phyloP scores from a whole-genome alignment of 1,140 invertebrate species.

The Micrasema minimum region DNA sequence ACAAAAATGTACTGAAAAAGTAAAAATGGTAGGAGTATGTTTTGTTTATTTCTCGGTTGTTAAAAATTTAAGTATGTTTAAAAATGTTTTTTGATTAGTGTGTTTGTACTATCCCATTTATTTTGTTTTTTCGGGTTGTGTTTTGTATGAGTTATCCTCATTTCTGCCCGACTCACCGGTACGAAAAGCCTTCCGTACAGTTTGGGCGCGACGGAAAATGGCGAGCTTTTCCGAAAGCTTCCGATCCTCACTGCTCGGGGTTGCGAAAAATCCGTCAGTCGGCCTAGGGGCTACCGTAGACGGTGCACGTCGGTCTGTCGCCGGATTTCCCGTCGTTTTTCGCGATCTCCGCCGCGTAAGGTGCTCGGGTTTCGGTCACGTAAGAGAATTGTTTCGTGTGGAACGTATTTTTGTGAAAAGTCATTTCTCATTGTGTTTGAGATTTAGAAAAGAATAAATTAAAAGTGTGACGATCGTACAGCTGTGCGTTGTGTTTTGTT shows the following conservation, averaged over 20 bases:
- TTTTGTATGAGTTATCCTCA: slow-evolving; percentile 43
- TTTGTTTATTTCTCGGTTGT: too few species aligned
- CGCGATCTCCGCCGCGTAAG: slow-evolving; percentile 31
- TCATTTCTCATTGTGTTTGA: slow-evolving; percentile 16
- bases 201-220: slow-evolving; percentile 10
- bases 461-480: slow-evolving; percentile 5
- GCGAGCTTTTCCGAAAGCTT: slow-evolving; percentile 37
- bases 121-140: background rate
- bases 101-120: background rate
- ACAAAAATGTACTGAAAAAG: too few species aligned
- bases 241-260: slow-evolving; percentile 29
- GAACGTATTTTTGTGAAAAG: slow-evolving; percentile 31
- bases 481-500: background rate
- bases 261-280: slow-evolving; percentile 42
- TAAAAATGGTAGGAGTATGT: too few species aligned
- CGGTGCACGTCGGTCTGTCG: background rate
- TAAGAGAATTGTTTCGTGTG: slow-evolving; percentile 19
- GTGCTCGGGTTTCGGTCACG: slow-evolving; percentile 26
- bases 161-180: slow-evolving; percentile 45
- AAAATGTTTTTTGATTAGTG: too few species aligned
- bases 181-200: slow-evolving; percentile 40
- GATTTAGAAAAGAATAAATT: slow-evolving; percentile 1
- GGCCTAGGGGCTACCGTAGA: slow-evolving; percentile 42
- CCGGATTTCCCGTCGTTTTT: slow-evolving; percentile 16
- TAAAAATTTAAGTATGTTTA: too few species aligned